These are phyloP conservation scores for Pseudachorutes palmiensis DNA, from an alignment of 1,140 invertebrate genomes.

Conservation along the genomic window DNA sequence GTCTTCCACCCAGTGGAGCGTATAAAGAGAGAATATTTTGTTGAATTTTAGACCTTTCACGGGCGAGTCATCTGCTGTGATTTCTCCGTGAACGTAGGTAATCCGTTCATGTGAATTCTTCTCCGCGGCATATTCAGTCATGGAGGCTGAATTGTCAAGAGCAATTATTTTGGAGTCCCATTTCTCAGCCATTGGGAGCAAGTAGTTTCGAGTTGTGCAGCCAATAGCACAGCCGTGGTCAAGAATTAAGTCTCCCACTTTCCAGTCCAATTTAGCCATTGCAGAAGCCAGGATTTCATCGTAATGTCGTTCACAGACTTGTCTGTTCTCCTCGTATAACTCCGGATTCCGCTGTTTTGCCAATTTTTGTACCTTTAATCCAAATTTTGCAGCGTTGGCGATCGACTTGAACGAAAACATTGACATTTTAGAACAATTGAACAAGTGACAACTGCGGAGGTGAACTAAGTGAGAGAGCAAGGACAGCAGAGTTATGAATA, in stretches of 20 bases:
- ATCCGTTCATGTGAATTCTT: not conserved
- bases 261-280: not conserved
- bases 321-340: not conserved
- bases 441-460: too few species aligned
- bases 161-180: not conserved
- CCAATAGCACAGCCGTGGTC: not conserved
- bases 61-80: not conserved
- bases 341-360: not conserved
- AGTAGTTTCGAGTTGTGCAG: not conserved
- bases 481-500: too few species aligned
- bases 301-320: not conserved
- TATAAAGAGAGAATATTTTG: not conserved
- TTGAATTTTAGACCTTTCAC: not conserved
- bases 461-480: too few species aligned
- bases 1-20: not conserved
- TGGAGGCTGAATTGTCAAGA: not conserved
- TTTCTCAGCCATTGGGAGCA: slow-evolving; percentile 1
- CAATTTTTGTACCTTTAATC: not conserved
- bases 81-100: not conserved
- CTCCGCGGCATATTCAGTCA: not conserved
- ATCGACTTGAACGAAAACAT: not conserved
- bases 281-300: not conserved
- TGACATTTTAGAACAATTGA: too few species aligned
- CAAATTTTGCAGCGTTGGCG: not conserved
- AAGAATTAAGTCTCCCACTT: not conserved